phyloP scores from a whole-genome alignment of 1,140 invertebrate species.

The Penaeus japonicus region DNA sequence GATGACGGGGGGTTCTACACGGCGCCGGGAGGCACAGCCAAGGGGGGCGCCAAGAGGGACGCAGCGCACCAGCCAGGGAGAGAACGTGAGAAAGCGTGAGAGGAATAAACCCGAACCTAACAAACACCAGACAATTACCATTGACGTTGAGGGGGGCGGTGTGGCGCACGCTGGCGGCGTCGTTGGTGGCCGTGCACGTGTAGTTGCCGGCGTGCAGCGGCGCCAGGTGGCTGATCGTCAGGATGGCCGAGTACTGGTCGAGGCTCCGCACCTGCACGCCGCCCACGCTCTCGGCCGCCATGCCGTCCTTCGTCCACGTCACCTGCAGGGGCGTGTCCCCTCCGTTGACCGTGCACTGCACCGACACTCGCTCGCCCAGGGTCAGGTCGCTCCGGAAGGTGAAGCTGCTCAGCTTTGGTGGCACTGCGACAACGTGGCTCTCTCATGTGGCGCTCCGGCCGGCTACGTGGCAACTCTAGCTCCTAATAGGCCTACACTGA shows the following conservation, averaged over 20 bases:
- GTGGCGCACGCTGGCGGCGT: constrained; percentile 77
- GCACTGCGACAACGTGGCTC: constrained; percentile 41
- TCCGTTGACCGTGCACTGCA: constrained; percentile 74
- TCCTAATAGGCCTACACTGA: not conserved
- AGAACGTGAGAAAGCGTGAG: not conserved
- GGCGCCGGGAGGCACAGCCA: too few species aligned
- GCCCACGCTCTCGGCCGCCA: constrained; percentile 67
- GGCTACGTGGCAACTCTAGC: not conserved
- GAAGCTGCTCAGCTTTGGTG: constrained; percentile 54
- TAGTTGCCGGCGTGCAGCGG: constrained; percentile 79
- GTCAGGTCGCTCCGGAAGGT: constrained; percentile 42
- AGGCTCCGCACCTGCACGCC: constrained; percentile 71
- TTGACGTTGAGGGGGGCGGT: constrained; percentile 78
- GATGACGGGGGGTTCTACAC: constrained; percentile 59
- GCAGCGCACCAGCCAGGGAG: not conserved
- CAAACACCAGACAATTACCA: constrained; percentile 71
- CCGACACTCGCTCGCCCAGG: constrained; percentile 50
- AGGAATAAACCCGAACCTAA: not conserved
- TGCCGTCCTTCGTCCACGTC: constrained; percentile 79
- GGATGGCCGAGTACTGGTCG: constrained; percentile 39
- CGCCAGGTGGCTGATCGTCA: constrained; percentile 42
- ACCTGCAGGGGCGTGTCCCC: constrained; percentile 80
- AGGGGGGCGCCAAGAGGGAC: too few species aligned
- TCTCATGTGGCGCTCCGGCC: not conserved
- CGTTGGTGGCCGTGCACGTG: constrained; percentile 80